Base-by-base conservation (phyloP, 2,888 invertebrate species). In the Podabrus alpinus region DNA sequence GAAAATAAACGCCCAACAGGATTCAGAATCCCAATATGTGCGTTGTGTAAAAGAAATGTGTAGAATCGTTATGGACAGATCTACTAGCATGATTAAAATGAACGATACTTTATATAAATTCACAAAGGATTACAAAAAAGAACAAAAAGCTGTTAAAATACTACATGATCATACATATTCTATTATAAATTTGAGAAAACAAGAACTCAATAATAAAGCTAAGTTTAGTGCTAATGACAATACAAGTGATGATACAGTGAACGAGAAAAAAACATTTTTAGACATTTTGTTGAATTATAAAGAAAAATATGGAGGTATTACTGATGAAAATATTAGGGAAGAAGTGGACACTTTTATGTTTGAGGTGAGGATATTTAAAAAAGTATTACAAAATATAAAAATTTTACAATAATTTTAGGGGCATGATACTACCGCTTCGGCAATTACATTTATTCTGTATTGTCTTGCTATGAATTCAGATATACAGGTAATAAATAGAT, bases 21-120 rank as follows among this genome's bases (percentile, higher is more conserved):
- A 93, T 82, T 88, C 88, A 9, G 89, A 93, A 78, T 92, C 93
- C 0, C 90, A 91, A 79, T 95, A 95, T 83, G 93, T 95, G 0
- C 88, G 89, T 81, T 92, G 93, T 11, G 92, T 95, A 59, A 91
- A 92, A 86, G 89, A 89, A 60, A 77, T 83, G 76, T 81, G 81
- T 66, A 67, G 81, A 64, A 79, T 86, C 13, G 72, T 82, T 1
- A 78, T 82, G 4, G 73, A 80, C 11, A 71, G 85, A 67, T 60
- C 74, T 21, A 74, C 82, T 16, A 80, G 83, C 9, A 88, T 89
- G 0, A 90, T 90, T 89, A 84, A 89, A 59, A 87, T 87, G 15
- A 10, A 19, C n/a, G 67, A 67, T 16, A 5, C 11, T 29, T 15
- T 24, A 16, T 67, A 29, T n/a, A 5, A n/a, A 1, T 67, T 19